A percentile compares a stretch with the other conserved stretches of the same genome.
phyloP scores from a whole-genome alignment of 1,140 invertebrate genomes.

The Meloidogyne exigua region DNA sequence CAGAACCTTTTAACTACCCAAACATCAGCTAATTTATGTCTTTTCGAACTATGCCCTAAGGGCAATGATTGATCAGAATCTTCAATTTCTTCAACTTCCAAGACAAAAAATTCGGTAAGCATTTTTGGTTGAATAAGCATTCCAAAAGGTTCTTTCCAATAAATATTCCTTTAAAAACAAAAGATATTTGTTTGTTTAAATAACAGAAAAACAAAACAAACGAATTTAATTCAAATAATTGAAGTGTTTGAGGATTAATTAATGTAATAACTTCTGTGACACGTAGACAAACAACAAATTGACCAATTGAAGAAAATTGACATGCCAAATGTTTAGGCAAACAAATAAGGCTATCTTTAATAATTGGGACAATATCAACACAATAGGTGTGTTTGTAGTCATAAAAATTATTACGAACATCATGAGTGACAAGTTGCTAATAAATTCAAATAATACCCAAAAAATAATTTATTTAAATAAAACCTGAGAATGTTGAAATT shows the following conservation, averaged over 20 bases:
- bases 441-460: slow-evolving; percentile 68
- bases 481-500: slow-evolving; percentile 63
- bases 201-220: slow-evolving; percentile 39
- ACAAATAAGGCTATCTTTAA: slow-evolving; percentile 91
- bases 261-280: slow-evolving; percentile 85
- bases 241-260: slow-evolving; percentile 86
- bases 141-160: slow-evolving; percentile 82
- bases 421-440: slow-evolving; percentile 93
- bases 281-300: slow-evolving; percentile 82
- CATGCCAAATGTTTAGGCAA: slow-evolving; percentile 82
- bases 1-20: slow-evolving; percentile 74
- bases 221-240: slow-evolving; percentile 71
- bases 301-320: slow-evolving; percentile 84
- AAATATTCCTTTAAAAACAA: slow-evolving; percentile 78
- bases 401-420: slow-evolving; percentile 91
- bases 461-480: slow-evolving; percentile 61
- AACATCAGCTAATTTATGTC: slow-evolving; percentile 88
- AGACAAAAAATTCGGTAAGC: slow-evolving; percentile 86
- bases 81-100: slow-evolving; percentile 83
- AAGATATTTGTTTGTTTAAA: slow-evolving; percentile 66
- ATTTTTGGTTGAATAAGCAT: slow-evolving; percentile 85
- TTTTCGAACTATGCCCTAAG: slow-evolving; percentile 78
- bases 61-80: slow-evolving; percentile 70
- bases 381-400: slow-evolving; percentile 86
- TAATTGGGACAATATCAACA: slow-evolving; percentile 92